Evolutionary conservation across 2,797 vertebrate species (phyloP).

Genomic region (Sebastiscus tertius): DNA sequence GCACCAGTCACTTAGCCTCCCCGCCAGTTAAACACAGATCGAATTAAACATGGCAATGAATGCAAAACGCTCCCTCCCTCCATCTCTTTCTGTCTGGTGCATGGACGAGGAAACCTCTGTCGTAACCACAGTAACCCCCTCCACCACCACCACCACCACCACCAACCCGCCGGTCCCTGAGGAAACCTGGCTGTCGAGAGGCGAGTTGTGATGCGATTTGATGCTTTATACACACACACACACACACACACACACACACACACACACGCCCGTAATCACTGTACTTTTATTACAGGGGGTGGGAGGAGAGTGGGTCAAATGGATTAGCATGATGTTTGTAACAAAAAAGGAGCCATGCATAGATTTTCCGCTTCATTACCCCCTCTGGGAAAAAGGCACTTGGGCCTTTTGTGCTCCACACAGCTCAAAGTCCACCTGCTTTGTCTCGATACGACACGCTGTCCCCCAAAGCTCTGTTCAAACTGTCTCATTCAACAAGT

Average conservation of each 20-base stretch:
- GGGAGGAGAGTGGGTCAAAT: slow-evolving; percentile 28
- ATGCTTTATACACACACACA: slow-evolving; percentile 1
- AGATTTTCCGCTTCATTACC: slow-evolving; percentile 69
- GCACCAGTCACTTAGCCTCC: slow-evolving; percentile 20
- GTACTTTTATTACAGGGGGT: slow-evolving; percentile 56
- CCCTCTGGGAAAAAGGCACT: slow-evolving; percentile 62
- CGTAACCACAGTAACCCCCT: slow-evolving; percentile 50
- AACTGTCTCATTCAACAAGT: slow-evolving; percentile 14
- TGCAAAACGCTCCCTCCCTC: slow-evolving; percentile 1
- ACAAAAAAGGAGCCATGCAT: slow-evolving; percentile 61
- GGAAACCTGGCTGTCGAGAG: slow-evolving; percentile 25
- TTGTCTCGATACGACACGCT: slow-evolving; percentile 38
- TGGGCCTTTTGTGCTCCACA: slow-evolving; percentile 38
- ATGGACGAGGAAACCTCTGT: slow-evolving; percentile 18
- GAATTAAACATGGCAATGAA: slow-evolving; percentile 33
- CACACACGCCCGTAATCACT: neutral
- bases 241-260: slow-evolving; percentile 2
- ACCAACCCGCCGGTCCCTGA: neutral
- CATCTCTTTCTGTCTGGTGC: neutral
- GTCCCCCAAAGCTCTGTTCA: neutral
- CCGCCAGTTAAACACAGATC: slow-evolving; percentile 22
- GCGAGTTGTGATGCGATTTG: neutral
- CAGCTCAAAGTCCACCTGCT: slow-evolving; percentile 50
- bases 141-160: no score
- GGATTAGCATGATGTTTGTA: slow-evolving; percentile 58